A percentile compares a stretch with the other conserved stretches of the same genome.
These are phyloP conservation scores for Ptiloglossa arizonensis DNA, from an alignment of 1,140 invertebrate genomes.

Conservation along the genomic window DNA sequence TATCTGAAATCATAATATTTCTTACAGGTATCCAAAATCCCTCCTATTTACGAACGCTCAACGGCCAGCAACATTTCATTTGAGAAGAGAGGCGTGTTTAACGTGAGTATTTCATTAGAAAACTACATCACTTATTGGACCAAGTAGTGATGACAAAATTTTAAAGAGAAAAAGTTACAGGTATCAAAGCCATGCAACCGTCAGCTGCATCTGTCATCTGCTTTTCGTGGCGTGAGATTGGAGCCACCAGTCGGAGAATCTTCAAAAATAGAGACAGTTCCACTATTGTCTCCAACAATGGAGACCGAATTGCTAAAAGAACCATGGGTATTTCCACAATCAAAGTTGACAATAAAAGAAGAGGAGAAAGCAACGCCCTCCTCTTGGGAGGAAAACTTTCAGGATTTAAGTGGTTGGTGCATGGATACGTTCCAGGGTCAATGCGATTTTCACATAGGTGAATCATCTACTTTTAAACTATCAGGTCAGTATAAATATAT, in stretches of 20 bases:
- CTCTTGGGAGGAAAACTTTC: conserved; percentile 79
- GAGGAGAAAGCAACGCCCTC: conserved; percentile 54
- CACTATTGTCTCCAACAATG: conserved; percentile 68
- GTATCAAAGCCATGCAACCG: conserved; percentile 74
- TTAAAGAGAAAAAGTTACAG: conserved; percentile 62
- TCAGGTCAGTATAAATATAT: conserved; percentile 67
- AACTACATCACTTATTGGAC: no score
- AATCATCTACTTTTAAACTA: conserved; percentile 72
- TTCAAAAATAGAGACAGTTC: conserved; percentile 62
- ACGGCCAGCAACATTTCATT: conserved; percentile 81
- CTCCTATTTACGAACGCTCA: conserved; percentile 76
- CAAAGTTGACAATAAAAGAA: conserved; percentile 39
- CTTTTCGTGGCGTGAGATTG: conserved; percentile 80
- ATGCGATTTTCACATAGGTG: conserved; percentile 79
- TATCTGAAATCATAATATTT: not conserved
- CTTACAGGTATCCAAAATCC: conserved; percentile 78
- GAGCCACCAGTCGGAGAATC: conserved; percentile 59
- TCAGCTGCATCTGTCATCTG: conserved; percentile 70
- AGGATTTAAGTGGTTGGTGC: conserved; percentile 78
- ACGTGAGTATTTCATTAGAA: conserved; percentile 66
- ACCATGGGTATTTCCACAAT: conserved; percentile 54
- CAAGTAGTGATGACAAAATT: not conserved
- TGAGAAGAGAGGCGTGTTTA: conserved; percentile 75
- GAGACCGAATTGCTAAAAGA: conserved; percentile 67
- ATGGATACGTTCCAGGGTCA: conserved; percentile 70